Conservation (phyloP, 2,797 vertebrate species). For the Acridotheres tristis region DNA sequence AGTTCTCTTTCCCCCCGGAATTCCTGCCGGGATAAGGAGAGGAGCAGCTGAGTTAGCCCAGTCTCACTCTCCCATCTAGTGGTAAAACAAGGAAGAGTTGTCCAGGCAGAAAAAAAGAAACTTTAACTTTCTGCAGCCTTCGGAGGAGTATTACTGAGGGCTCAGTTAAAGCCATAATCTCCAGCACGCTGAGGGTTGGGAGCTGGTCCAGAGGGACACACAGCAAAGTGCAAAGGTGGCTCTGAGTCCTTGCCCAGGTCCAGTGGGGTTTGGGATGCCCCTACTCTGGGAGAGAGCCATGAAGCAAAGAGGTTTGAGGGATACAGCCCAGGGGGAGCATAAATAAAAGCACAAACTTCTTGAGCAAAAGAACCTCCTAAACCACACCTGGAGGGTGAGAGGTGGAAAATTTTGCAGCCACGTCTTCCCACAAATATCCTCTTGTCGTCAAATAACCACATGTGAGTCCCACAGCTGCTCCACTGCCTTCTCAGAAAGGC, state of each 20-base stretch:
- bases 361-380: not conserved
- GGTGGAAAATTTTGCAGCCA: not conserved
- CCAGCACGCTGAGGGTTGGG: rapidly evolving
- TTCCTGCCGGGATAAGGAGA: not conserved
- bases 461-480: rapidly evolving
- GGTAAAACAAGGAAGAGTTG: constrained; percentile 30
- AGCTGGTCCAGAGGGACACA: not conserved
- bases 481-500: not conserved
- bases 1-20: not conserved
- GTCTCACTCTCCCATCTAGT: constrained; percentile 68
- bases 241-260: rapidly evolving
- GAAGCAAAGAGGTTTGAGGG: not conserved
- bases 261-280: rapidly evolving
- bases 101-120: not conserved
- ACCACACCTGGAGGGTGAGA: rapidly evolving
- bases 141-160: rapidly evolving
- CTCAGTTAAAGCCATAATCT: not conserved
- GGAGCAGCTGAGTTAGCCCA: not conserved
- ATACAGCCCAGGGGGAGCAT: not conserved
- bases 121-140: not conserved
- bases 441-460: not conserved
- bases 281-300: rapidly evolving
- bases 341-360: rapidly evolving
- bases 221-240: not conserved
- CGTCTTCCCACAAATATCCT: rapidly evolving